Conservation (phyloP, 2,888 invertebrate genomes). For the Chesias legatella region DNA sequence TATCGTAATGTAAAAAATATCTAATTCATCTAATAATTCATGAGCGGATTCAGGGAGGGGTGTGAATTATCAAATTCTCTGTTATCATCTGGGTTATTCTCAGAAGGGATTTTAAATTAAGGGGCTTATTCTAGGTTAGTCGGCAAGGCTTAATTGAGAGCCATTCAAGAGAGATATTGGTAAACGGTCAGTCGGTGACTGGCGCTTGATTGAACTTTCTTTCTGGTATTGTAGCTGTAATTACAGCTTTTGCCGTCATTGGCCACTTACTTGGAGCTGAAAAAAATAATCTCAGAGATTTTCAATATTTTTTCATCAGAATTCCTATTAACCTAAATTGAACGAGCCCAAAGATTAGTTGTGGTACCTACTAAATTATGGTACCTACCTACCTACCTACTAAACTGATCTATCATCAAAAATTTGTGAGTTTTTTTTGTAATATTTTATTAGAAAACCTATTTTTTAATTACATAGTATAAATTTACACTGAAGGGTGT, state of each 20-base stretch:
- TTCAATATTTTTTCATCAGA: slow-evolving; percentile 9
- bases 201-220: slow-evolving; percentile 46
- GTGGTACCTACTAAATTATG: no score
- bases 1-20: slow-evolving; percentile 44
- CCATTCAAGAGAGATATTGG: slow-evolving; percentile 65
- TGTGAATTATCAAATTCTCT: slow-evolving; percentile 51
- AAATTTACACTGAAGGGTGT: no score
- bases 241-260: slow-evolving; percentile 36
- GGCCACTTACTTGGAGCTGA: slow-evolving; percentile 22
- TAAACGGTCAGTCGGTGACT: slow-evolving; percentile 49
- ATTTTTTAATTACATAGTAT: no score
- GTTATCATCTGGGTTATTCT: slow-evolving; percentile 53
- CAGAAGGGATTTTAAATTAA: slow-evolving; percentile 46
- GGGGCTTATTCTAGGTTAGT: slow-evolving; percentile 53
- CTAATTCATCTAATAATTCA: slow-evolving; percentile 47
- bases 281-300: slow-evolving; percentile 11
- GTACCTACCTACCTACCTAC: no score
- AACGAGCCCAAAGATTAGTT: no score
- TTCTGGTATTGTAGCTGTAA: slow-evolving; percentile 42
- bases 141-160: slow-evolving; percentile 59
- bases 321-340: no score
- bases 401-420: no score
- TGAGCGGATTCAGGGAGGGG: slow-evolving; percentile 43
- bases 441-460: no score
- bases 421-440: no score